Percentiles rank a stretch among this genome's conserved stretches.
Evolutionary conservation across 2,797 vertebrate species (phyloP).

Genomic region (Pseudotriccus pelzelni): DNA sequence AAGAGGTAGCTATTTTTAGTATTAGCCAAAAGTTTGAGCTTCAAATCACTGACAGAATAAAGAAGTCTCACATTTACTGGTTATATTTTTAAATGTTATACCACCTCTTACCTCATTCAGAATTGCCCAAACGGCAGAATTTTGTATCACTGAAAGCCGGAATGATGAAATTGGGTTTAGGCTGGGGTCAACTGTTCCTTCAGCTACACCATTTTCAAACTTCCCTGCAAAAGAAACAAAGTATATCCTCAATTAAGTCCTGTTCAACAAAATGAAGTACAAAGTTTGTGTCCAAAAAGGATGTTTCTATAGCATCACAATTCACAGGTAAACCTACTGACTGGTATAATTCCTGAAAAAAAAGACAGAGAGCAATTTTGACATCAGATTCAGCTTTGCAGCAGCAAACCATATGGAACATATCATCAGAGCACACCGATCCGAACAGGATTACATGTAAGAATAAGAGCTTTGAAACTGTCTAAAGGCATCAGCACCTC

Average conservation of each 20-base stretch:
- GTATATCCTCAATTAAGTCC: background rate
- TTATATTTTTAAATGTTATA: background rate
- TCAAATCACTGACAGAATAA: background rate
- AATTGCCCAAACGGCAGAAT: conserved; percentile 97
- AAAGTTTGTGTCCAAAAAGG: background rate
- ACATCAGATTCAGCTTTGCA: background rate
- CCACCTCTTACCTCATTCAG: conserved; percentile 89
- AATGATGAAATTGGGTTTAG: conserved; percentile 92
- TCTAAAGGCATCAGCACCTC: background rate
- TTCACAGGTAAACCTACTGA: background rate
- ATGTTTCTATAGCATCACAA: background rate
- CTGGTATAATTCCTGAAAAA: background rate
- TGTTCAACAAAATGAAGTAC: background rate
- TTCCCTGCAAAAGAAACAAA: conserved; percentile 80
- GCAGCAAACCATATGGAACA: background rate
- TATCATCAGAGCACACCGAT: rapidly evolving
- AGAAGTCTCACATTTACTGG: background rate
- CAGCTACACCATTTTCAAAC: conserved; percentile 92
- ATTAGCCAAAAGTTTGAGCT: background rate
- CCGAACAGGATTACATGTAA: background rate
- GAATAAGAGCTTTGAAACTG: background rate
- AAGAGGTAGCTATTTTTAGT: background rate
- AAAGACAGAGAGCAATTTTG: background rate
- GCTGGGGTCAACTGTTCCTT: conserved; percentile 86
- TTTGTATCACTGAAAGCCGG: conserved; percentile 89